Evolutionary conservation across 2,113 vertebrate species (phyloP).

Genomic region (Cynopterus brachyotis): DNA sequence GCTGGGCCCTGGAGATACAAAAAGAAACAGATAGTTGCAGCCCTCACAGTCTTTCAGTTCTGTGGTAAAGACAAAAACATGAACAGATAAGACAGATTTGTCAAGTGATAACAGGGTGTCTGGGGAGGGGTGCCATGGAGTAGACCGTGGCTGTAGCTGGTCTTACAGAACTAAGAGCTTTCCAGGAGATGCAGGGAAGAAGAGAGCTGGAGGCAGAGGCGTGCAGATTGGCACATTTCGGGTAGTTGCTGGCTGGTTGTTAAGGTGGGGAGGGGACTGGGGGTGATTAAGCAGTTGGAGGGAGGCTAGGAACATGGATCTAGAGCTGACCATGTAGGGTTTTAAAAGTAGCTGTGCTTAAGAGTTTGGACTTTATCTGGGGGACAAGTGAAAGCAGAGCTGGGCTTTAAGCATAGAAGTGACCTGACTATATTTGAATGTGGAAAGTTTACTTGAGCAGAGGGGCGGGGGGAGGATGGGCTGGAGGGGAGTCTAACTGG

Average conservation of each 20-base stretch:
- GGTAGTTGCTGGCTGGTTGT: neutral
- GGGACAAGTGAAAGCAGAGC: neutral
- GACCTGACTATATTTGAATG: neutral
- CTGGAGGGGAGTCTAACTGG: neutral
- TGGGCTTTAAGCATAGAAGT: neutral
- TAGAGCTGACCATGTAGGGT: neutral
- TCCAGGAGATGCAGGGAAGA: neutral
- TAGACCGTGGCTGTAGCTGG: neutral
- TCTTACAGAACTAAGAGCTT: neutral
- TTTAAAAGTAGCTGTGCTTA: neutral
- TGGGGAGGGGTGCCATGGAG: neutral
- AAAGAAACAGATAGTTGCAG: neutral
- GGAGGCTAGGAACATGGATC: neutral
- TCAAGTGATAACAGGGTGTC: neutral
- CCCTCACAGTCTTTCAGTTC: neutral
- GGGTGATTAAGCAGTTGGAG: neutral
- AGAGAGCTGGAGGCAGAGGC: neutral
- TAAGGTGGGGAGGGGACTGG: neutral
- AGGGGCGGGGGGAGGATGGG: neutral
- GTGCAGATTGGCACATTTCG: neutral
- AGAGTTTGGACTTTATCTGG: neutral
- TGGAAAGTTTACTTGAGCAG: neutral
- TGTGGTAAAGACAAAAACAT: neutral
- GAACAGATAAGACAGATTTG: neutral
- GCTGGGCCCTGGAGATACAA: neutral